A percentile compares a stretch with the other conserved stretches of the same genome.
phyloP scores from a whole-genome alignment of 2,888 invertebrate genomes.

The Acanthosepion esculentum region DNA sequence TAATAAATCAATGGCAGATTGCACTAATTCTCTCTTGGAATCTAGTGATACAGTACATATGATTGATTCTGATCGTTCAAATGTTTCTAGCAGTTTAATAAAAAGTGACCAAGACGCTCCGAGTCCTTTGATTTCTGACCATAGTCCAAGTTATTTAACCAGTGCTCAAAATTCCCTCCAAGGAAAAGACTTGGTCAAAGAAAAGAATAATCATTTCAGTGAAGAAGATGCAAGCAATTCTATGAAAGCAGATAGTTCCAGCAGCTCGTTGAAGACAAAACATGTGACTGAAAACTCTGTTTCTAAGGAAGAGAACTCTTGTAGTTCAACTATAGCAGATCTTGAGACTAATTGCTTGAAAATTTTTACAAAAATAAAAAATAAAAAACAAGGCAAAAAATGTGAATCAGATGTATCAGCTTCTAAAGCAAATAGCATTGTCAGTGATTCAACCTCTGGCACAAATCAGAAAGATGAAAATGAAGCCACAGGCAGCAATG shows the following conservation, averaged over 20 bases:
- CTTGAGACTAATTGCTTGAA: not conserved
- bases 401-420: not conserved
- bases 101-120: not conserved
- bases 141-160: not conserved
- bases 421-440: not conserved
- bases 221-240: not conserved
- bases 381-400: not conserved
- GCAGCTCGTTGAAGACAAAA: not conserved
- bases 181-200: not conserved
- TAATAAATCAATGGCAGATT: not conserved
- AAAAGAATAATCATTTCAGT: not conserved
- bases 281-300: not conserved
- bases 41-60: not conserved
- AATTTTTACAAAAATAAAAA: too few species aligned
- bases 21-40: not conserved
- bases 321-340: not conserved
- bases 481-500: not conserved
- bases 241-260: constrained; percentile 35
- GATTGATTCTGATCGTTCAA: not conserved
- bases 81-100: constrained; percentile 10
- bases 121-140: not conserved
- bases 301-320: not conserved
- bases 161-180: not conserved
- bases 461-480: not conserved
- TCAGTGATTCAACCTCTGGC: not conserved